Base-by-base conservation (phyloP, 1,140 invertebrate species). In the Drosophila repleta region DNA sequence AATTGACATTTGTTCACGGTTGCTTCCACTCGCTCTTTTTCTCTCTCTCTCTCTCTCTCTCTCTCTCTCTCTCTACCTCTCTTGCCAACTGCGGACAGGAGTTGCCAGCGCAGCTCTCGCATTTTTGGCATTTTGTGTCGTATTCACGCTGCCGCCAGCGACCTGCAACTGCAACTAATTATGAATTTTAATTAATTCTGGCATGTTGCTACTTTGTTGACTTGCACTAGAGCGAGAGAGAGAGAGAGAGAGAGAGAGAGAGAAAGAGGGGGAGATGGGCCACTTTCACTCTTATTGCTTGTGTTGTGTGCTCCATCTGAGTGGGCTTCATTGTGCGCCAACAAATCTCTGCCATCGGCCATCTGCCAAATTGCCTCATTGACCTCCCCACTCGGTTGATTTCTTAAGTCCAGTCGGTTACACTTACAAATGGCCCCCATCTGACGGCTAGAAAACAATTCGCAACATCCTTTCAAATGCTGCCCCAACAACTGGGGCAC, bases 121-220 rank as follows among this genome's bases (percentile, higher is more conserved):
- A 78, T 78, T 81, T 73, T 62, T 76, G 63, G 66, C 29, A 29
- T 10, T 29, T 10, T 29, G 29, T 29, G 29, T 26, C 24, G 24
- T 26, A 26, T 26, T 26, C n/a, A n/a, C n/a, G n/a, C n/a, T n/a
- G n/a, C 46, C 43, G 41, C 15, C 37, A 20, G 49, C 57, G 57
- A 62, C 51, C 57, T 78, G 71, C 71, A 70, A 76, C 68, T 80
- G 77, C 39, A 80, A 76, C 78, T 80, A 81, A 80, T 80, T 80
- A 80, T 81, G 78, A 80, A 80, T 80, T 80, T 80, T 80, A 80
- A 80, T 80, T 81, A 80, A 73, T 77, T 81, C 73, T 81, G 73
- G 73, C 53, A 73, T 81, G 72, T 76, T 63, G 69, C 65, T 53
- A 64, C 58, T 64, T 78, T 62, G 57, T 17, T 56, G 24, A 64